Percentiles rank a stretch among this genome's conserved stretches.
phyloP scores from a whole-genome alignment of 1,140 invertebrate genomes.

The Zophobas morio region DNA sequence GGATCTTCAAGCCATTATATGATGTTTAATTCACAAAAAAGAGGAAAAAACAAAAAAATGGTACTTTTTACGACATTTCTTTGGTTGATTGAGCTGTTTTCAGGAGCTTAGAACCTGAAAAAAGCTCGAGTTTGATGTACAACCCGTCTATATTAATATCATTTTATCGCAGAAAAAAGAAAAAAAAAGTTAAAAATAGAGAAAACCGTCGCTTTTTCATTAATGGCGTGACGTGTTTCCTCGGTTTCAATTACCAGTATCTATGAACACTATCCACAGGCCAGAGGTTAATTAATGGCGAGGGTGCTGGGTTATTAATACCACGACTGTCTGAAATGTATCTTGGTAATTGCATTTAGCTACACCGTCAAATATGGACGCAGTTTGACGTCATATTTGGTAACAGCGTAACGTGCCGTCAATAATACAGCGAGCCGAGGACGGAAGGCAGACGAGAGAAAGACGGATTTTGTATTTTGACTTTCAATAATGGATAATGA shows the following conservation, averaged over 20 bases:
- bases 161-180: not conserved
- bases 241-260: too few relatives aligned
- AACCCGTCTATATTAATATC: too few relatives aligned
- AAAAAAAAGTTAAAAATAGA: not conserved
- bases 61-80: too few relatives aligned
- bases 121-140: too few relatives aligned
- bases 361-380: constrained; percentile 15
- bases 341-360: constrained; percentile 24
- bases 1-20: too few relatives aligned
- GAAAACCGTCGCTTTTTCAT: not conserved
- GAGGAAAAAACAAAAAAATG: too few relatives aligned
- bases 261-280: not conserved
- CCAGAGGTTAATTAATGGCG: not conserved
- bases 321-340: not conserved
- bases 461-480: constrained; percentile 18
- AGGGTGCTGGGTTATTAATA: constrained; percentile 15
- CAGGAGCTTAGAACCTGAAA: too few relatives aligned
- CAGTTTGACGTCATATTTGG: constrained; percentile 33
- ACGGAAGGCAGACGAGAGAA: not conserved
- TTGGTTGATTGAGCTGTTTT: too few relatives aligned
- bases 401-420: constrained; percentile 29
- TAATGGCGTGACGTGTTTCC: too few relatives aligned
- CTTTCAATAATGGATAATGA: constrained; percentile 33
- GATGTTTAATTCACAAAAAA: too few relatives aligned
- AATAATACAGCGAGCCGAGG: constrained; percentile 12